phyloP scores from a whole-genome alignment of 2,113 vertebrate genomes.

The Hippocampus barbouri region DNA sequence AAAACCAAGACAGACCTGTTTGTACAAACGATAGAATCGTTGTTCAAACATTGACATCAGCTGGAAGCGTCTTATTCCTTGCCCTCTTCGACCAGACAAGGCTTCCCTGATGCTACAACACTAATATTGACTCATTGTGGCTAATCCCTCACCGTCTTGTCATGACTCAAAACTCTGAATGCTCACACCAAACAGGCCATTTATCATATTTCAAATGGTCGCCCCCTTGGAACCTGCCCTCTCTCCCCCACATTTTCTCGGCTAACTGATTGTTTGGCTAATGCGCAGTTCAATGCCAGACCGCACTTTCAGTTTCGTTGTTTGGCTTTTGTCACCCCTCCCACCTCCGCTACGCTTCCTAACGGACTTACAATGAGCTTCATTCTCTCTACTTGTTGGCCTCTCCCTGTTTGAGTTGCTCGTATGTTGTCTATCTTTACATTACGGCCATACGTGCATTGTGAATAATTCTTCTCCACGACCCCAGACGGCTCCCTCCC shows the following conservation, averaged over 20 bases:
- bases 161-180: constrained; percentile 55
- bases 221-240: constrained; percentile 20
- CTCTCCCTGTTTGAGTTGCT: constrained; percentile 52
- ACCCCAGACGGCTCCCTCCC: constrained; percentile 38
- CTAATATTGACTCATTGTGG: constrained; percentile 68
- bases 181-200: constrained; percentile 59
- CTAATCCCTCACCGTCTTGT: constrained; percentile 69
- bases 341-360: constrained; percentile 12
- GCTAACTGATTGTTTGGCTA: constrained; percentile 36
- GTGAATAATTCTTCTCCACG: constrained; percentile 57
- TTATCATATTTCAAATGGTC: constrained; percentile 63
- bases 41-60: constrained; percentile 75
- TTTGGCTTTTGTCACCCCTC: constrained; percentile 32
- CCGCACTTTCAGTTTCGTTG: constrained; percentile 38
- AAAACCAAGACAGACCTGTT: constrained; percentile 56
- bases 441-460: constrained; percentile 65
- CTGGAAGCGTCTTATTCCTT: constrained; percentile 59
- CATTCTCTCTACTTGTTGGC: constrained; percentile 63
- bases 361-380: constrained; percentile 57
- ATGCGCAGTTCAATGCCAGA: constrained; percentile 36
- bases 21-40: constrained; percentile 66
- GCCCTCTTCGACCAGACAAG: constrained; percentile 63
- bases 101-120: constrained; percentile 56
- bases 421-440: constrained; percentile 58
- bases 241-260: constrained; percentile 12